Base-by-base conservation (phyloP, 2,113 vertebrate genomes). In the Craseonycteris thonglongyai region DNA sequence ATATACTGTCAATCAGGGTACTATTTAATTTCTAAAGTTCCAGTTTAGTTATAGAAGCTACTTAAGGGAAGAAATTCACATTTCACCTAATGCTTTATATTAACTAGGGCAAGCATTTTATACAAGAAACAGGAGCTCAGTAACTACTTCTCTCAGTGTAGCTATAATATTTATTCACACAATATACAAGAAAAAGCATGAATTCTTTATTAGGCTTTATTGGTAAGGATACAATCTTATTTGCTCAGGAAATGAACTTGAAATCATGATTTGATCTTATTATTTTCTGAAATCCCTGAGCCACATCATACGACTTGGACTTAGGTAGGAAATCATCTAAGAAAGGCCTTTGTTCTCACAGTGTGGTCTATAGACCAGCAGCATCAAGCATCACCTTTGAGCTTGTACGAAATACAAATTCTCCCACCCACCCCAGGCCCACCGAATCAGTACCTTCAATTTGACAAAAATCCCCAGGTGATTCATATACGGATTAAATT, bases 251-350 rank as follows among this genome's bases (percentile, higher is more conserved):
- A 91, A 47, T 59, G 26, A 75, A 87, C 9, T 10, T 79, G n/a
- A 54, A 63, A 35, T 5, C 1, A n/a, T 49, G 45, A 15, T 74
- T 71, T 68, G 51, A 58, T 56, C 18, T 5, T 42, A 88, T 30
- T 63, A 56, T 92, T 95, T 96, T 82, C 61, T 90, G 90, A 93
- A 91, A 88, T 75, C 15, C 42, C 7, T 26, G 78, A 63, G 22
- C 16, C n/a, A 47, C 58, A 56, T 45, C 38, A 58, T 11, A 58
- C 24, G 47, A 47, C 47, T 81, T 68, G 22, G 28, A 33, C 16
- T 58, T 47, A 47, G 35, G 28, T 7, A 92, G 35, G 19, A 85
- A 35, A 35, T 49, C 35, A 28, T 26, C 56, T 54, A 42, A 74
- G 33, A 28, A 42, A 74, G 33, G 33, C 26, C 22, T 47, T 42